These are phyloP conservation scores for Zhuqinia jingwanae DNA, from an alignment of 2,888 invertebrate species.

Conservation along the genomic window DNA sequence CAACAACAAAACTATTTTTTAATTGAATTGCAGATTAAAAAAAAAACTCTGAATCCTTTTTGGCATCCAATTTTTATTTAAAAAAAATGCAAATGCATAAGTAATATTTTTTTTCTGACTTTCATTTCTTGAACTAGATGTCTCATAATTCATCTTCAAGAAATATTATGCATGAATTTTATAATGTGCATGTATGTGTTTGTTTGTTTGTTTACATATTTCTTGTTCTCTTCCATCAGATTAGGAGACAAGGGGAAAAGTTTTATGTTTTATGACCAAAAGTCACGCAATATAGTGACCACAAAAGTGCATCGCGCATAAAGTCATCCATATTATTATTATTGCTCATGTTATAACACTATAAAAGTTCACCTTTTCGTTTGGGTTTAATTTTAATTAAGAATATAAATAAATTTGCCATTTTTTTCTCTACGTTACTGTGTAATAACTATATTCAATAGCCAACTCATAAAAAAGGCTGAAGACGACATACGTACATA, in stretches of 20 bases:
- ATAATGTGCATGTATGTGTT: too few relatives aligned
- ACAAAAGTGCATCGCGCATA: conserved; percentile 22
- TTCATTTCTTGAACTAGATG: too few relatives aligned
- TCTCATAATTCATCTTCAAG: too few relatives aligned
- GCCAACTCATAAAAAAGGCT: conserved; percentile 1
- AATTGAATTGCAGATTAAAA: too few relatives aligned
- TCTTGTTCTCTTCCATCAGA: conserved; percentile 15
- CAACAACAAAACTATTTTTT: too few relatives aligned
- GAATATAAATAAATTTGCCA: conserved; percentile 51
- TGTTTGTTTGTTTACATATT: conserved; percentile 29
- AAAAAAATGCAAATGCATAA: too few relatives aligned
- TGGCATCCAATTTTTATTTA: too few relatives aligned
- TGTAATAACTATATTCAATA: conserved; percentile 5
- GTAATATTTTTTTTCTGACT: too few relatives aligned
- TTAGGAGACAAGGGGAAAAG: background rate
- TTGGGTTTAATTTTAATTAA: conserved; percentile 40
- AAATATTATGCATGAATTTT: too few relatives aligned
- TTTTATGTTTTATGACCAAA: conserved; percentile 48
- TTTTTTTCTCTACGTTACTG: conserved; percentile 1
- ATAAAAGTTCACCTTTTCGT: conserved; percentile 19
- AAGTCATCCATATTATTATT: background rate
- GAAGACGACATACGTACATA: conserved; percentile 15
- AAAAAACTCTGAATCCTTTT: too few relatives aligned
- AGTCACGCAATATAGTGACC: conserved; percentile 60
- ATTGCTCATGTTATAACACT: conserved; percentile 31